Percentiles rank a stretch among this genome's conserved stretches.
Evolutionary conservation across 2,888 invertebrate genomes (phyloP).

Genomic region (Acheta domesticus): DNA sequence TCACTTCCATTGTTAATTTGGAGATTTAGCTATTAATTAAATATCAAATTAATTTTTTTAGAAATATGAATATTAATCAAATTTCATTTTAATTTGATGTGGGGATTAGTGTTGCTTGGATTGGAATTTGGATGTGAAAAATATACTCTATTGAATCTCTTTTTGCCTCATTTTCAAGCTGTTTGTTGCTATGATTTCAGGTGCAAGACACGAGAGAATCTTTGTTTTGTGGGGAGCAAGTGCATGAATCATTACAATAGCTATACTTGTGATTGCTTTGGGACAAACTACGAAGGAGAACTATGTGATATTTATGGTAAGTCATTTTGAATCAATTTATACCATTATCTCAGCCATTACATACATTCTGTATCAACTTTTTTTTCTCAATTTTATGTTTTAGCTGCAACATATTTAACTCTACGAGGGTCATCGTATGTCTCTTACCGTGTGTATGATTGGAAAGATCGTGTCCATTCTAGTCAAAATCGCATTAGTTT

Average conservation of each 20-base stretch:
- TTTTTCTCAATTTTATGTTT: slow-evolving; percentile 39
- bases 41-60: too few relatives aligned
- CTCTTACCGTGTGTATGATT: slow-evolving; percentile 87
- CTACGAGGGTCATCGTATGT: slow-evolving; percentile 88
- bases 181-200: slow-evolving; percentile 41
- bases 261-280: slow-evolving; percentile 89
- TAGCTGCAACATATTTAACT: slow-evolving; percentile 83
- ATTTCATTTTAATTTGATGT: too few relatives aligned
- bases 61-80: too few relatives aligned
- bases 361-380: slow-evolving; percentile 18
- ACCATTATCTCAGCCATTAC: background rate
- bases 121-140: too few relatives aligned
- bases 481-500: slow-evolving; percentile 82
- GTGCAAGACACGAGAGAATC: slow-evolving; percentile 74
- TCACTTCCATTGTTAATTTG: too few relatives aligned
- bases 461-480: slow-evolving; percentile 87
- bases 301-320: slow-evolving; percentile 88
- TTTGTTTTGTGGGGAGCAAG: slow-evolving; percentile 81
- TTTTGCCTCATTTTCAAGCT: too few relatives aligned
- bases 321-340: slow-evolving; percentile 44
- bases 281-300: slow-evolving; percentile 86
- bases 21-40: too few relatives aligned
- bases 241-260: slow-evolving; percentile 91
- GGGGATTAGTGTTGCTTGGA: too few relatives aligned
- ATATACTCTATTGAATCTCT: too few relatives aligned